Evolutionary conservation across 2,113 vertebrate species (phyloP), one percentile per base, ranked within the genome.

Genomic region (Colaptes auratus): DNA sequence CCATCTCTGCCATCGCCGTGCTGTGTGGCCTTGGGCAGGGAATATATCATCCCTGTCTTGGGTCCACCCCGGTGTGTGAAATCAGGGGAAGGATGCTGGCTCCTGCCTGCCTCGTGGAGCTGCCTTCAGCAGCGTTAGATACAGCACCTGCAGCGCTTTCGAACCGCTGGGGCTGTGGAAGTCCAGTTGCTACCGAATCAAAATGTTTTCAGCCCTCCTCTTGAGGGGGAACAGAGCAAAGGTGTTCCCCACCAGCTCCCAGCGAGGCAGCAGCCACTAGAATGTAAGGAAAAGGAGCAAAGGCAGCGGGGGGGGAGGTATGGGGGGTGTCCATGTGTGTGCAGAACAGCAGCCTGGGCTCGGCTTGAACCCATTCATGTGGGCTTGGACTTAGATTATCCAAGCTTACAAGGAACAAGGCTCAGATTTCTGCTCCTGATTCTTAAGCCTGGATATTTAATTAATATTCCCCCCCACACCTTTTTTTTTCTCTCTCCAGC

Each of bases 321-420:
- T 16, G 23, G 16, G 69, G 4, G 30, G 21, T 56, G 60, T 48
- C 10, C 53, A 58, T 30, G 42, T 36, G 60, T 5, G 65, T 67
- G 42, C 53, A 35, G 74, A 91, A 3, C 69, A 58, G 86, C 93
- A 88, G 72, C 5, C 65, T 72, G 90, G 89, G 79, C 89, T 46
- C 66, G 61, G 85, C 80, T 92, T 90, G 81, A 53, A 39, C 53
- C 39, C 85, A 78, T 90, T 89, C 92, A 74, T 88, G 93, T 75
- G 76, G 89, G n/a, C 50, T 94, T 96, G 77, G 83, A 78, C 90
- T 96, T 31, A 91, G 94, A 96, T 97, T 88, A 96, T 75, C 91
- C 18, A 28, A 96, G 90, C 56, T 94, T 77, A 92, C 73, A 82
- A 86, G 81, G 24, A 94, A 78, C 87, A 64, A 90, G 86, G 86